Evolutionary conservation across 2,797 vertebrate genomes (phyloP).

Genomic region (Melanotaenia parkinsoni): DNA sequence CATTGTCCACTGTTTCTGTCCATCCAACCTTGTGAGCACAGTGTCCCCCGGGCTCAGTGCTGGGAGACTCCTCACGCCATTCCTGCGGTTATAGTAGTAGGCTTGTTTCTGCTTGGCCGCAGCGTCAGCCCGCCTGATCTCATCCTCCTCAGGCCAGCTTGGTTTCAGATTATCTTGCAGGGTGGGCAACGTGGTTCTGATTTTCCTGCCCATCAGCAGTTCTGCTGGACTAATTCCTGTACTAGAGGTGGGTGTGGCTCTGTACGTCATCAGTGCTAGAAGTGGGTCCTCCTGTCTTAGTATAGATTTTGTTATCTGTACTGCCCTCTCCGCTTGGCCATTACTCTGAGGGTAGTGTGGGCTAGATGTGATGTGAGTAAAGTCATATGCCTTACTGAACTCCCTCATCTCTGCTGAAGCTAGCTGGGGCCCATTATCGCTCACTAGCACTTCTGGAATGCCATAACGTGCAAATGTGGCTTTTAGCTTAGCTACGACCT

Average conservation of each 20-base stretch:
- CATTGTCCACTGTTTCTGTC: background rate
- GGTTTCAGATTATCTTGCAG: background rate
- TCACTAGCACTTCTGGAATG: background rate
- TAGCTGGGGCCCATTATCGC: slow-evolving; percentile 1
- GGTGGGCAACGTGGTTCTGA: background rate
- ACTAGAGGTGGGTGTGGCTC: background rate
- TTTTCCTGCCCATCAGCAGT: background rate
- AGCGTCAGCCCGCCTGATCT: background rate
- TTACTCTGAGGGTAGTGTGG: slow-evolving; percentile 4
- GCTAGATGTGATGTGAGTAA: background rate
- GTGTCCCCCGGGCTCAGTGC: background rate
- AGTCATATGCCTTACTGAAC: background rate
- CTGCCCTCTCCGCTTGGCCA: background rate
- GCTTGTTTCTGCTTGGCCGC: background rate
- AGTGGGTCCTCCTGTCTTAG: background rate
- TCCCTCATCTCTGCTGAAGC: background rate
- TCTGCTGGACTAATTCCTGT: background rate
- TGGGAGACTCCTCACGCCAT: background rate
- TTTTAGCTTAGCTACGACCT: background rate
- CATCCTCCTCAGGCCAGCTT: background rate
- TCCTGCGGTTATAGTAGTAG: background rate
- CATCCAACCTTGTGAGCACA: background rate
- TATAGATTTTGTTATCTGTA: background rate
- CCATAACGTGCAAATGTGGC: background rate
- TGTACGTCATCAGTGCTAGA: background rate